Evolutionary conservation across 2,888 invertebrate genomes (phyloP).

Genomic region (Leucania comma): DNA sequence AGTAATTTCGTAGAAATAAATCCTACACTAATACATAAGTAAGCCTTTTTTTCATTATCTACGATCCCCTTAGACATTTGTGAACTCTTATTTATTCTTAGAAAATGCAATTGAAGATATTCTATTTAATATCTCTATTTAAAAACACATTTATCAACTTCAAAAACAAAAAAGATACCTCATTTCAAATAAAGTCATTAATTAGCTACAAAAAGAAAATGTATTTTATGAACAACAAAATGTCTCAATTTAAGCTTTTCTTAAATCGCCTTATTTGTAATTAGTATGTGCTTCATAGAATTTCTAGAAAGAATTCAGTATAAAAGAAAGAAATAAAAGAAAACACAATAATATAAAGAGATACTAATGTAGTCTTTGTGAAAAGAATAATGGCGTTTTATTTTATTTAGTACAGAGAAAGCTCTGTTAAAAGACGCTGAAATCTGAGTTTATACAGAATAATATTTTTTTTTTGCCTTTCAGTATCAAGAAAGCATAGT

Average conservation of each 20-base stretch:
- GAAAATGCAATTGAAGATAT: background rate
- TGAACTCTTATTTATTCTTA: background rate
- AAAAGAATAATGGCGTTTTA: conserved; percentile 30
- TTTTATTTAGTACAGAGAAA: conserved; percentile 26
- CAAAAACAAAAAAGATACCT: background rate
- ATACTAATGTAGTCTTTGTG: conserved; percentile 38
- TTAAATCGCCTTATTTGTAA: conserved; percentile 24
- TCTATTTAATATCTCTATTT: background rate
- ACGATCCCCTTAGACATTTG: background rate
- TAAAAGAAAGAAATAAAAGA: background rate
- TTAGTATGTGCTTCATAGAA: conserved; percentile 12
- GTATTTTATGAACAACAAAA: conserved; percentile 8
- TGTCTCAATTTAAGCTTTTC: conserved; percentile 3
- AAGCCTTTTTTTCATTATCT: background rate
- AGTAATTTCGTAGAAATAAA: too few relatives aligned
- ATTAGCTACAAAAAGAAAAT: conserved; percentile 5
- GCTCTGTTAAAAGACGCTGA: conserved; percentile 3
- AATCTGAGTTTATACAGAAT: conserved; percentile 20
- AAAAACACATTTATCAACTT: background rate
- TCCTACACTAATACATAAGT: too few relatives aligned
- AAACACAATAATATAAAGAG: conserved; percentile 24
- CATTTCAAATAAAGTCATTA: conserved; percentile 4
- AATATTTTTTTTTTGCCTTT: conserved; percentile 6
- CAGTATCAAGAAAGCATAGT: conserved; percentile 6
- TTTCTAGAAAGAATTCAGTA: conserved; percentile 19